Evolutionary conservation across 2,113 vertebrate species (phyloP).

Genomic region (Regulus satrapa): DNA sequence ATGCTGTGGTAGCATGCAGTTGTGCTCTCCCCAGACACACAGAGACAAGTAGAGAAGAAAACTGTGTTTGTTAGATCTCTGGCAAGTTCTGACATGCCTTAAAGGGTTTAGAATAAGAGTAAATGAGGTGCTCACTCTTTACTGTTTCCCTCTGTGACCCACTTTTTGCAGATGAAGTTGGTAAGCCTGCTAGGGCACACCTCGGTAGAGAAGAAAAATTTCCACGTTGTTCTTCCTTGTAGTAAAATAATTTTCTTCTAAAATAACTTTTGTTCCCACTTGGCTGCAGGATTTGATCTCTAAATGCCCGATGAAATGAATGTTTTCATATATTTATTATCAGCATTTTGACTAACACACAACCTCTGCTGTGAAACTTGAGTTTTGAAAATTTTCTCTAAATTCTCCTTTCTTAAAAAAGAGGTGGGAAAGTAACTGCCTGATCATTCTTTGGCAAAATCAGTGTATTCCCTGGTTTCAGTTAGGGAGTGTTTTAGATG

Average conservation of each 20-base stretch:
- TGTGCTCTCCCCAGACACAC: neutral
- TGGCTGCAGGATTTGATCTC: neutral
- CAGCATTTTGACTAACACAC: neutral
- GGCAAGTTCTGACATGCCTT: neutral
- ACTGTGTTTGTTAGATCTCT: neutral
- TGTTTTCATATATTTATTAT: neutral
- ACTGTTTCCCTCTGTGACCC: neutral
- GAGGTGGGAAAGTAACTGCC: fast-evolving
- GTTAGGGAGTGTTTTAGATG: neutral
- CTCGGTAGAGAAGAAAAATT: neutral
- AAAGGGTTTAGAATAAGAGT: neutral
- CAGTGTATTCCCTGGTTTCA: neutral
- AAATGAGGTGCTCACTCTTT: neutral
- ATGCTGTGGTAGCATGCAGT: neutral
- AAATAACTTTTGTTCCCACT: neutral
- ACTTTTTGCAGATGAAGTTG: neutral
- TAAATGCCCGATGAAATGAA: neutral
- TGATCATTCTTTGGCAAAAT: neutral
- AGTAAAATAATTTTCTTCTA: neutral
- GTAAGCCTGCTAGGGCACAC: neutral
- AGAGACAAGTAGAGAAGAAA: neutral
- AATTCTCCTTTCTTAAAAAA: neutral
- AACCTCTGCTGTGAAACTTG: neutral
- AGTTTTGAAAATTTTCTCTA: neutral
- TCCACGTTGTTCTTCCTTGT: neutral